A percentile compares a stretch with the other conserved stretches of the same genome.
Evolutionary conservation across 2,113 vertebrate species (phyloP).

Genomic region (Phyllostomus discolor): DNA sequence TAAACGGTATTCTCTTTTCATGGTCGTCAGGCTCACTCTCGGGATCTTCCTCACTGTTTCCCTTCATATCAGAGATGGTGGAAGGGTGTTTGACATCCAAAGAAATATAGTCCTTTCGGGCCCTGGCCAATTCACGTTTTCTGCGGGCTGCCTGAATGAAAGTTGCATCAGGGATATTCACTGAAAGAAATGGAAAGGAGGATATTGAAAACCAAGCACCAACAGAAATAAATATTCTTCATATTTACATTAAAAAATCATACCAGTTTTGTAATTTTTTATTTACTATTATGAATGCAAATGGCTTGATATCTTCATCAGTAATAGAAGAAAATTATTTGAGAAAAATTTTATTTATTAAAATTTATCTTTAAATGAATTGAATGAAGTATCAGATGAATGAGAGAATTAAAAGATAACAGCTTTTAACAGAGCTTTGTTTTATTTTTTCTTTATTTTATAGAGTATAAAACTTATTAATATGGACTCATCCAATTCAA

Average conservation of each 20-base stretch:
- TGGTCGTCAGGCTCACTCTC: slow-evolving; percentile 87
- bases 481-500: neutral
- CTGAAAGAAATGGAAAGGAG: slow-evolving; percentile 73
- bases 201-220: neutral
- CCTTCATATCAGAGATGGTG: neutral
- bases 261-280: neutral
- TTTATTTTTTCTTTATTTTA: slow-evolving; percentile 5
- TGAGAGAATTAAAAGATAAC: no score
- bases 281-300: neutral
- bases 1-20: slow-evolving; percentile 85
- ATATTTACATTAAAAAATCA: neutral
- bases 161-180: slow-evolving; percentile 79
- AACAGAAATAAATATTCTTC: neutral
- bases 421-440: neutral
- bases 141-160: slow-evolving; percentile 82
- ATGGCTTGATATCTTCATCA: neutral
- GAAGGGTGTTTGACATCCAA: slow-evolving; percentile 73
- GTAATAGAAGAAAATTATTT: neutral
- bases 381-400: neutral
- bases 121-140: slow-evolving; percentile 79
- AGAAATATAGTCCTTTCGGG: slow-evolving; percentile 85
- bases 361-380: neutral
- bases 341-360: neutral
- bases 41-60: slow-evolving; percentile 72
- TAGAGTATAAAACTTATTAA: neutral